Percentiles rank a stretch among this genome's conserved stretches.
phyloP scores from a whole-genome alignment of 2,797 vertebrate species.

The Epinephelus malabaricus region DNA sequence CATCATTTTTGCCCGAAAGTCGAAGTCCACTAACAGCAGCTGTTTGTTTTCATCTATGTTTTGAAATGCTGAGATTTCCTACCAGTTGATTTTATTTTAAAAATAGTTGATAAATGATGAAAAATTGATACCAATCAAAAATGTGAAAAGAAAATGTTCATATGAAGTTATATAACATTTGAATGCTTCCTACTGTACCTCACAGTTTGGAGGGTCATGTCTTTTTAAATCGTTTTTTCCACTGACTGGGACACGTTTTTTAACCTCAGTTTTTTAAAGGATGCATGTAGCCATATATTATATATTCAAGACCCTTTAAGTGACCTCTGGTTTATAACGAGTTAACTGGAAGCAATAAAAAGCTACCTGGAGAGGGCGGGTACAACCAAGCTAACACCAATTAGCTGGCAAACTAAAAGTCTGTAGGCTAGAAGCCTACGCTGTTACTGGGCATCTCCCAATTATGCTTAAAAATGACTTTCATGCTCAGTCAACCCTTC shows the following conservation, averaged over 20 bases:
- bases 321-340: not conserved
- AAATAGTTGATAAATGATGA: not conserved
- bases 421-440: not conserved
- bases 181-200: not conserved
- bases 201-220: not conserved
- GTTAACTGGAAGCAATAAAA: not conserved
- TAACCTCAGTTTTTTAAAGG: not conserved
- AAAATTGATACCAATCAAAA: too few species aligned
- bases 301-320: not conserved
- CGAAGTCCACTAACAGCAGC: constrained; percentile 9
- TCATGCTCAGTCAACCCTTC: constrained; percentile 8
- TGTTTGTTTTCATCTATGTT: constrained; percentile 14
- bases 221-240: not conserved
- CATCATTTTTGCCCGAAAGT: constrained; percentile 19
- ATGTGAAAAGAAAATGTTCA: not conserved
- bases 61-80: not conserved
- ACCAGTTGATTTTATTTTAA: not conserved
- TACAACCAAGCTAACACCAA: not conserved
- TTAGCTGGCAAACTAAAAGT: not conserved
- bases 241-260: too few species aligned
- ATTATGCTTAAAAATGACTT: not conserved
- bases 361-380: not conserved
- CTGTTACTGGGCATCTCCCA: too few species aligned
- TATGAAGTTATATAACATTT: not conserved
- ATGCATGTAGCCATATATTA: not conserved